These are phyloP conservation scores for Pogonomyrmex barbatus DNA, from an alignment of 1,140 invertebrate genomes.

Conservation along the genomic window DNA sequence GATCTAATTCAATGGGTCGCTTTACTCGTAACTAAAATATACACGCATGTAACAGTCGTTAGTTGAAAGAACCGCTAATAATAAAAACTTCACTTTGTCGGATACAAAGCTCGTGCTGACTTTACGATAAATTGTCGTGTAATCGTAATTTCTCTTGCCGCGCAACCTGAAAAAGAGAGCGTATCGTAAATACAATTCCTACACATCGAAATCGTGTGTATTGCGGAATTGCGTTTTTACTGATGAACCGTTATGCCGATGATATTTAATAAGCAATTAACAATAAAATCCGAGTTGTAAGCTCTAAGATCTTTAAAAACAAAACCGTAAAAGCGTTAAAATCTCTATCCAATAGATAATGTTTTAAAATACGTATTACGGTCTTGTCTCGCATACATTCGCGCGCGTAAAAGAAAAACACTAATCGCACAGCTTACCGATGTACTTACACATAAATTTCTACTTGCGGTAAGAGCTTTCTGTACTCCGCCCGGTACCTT, in stretches of 20 bases:
- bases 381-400: background rate
- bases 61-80: conserved; percentile 16
- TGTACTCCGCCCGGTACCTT: conserved; percentile 44
- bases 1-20: conserved; percentile 35
- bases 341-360: background rate
- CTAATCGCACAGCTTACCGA: conserved; percentile 56
- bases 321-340: background rate
- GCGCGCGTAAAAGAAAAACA: conserved; percentile 32
- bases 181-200: background rate
- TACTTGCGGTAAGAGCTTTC: conserved; percentile 62
- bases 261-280: background rate
- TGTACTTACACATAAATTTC: conserved; percentile 59
- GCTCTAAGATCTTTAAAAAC: background rate
- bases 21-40: conserved; percentile 43
- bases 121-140: conserved; percentile 38
- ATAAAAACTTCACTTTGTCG: conserved; percentile 35
- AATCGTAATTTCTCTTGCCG: conserved; percentile 19
- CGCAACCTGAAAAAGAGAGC: background rate
- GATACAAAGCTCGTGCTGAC: background rate
- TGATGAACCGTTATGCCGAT: background rate
- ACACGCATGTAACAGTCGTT: background rate
- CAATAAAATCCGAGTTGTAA: background rate
- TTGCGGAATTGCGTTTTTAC: background rate
- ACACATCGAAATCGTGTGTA: background rate
- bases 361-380: background rate